Percentiles rank a stretch among this genome's conserved stretches.
phyloP scores from a whole-genome alignment of 1,140 invertebrate species.

The Apis laboriosa region DNA sequence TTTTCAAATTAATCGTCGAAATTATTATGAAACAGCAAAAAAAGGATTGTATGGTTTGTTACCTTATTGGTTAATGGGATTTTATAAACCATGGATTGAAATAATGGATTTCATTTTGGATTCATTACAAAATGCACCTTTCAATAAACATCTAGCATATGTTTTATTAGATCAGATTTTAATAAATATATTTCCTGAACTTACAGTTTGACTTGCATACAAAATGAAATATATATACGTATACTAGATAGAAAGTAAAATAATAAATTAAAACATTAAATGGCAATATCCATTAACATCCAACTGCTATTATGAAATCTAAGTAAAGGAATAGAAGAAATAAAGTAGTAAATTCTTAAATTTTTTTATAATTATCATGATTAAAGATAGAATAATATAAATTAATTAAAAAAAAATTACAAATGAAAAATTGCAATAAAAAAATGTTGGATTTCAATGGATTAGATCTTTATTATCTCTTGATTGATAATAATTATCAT shows the following conservation, averaged over 20 bases:
- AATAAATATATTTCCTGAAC: slow-evolving; percentile 80
- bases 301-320: no score
- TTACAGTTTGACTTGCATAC: slow-evolving; percentile 50
- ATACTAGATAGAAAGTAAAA: not conserved
- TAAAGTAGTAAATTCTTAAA: no score
- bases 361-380: no score
- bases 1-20: slow-evolving; percentile 43
- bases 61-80: slow-evolving; percentile 74
- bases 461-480: no score
- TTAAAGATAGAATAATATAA: no score
- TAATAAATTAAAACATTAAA: no score
- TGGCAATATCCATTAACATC: no score
- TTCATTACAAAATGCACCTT: slow-evolving; percentile 73
- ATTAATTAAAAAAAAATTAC: no score
- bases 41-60: slow-evolving; percentile 72
- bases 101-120: slow-evolving; percentile 74
- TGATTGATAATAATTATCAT: no score
- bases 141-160: slow-evolving; percentile 81
- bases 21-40: slow-evolving; percentile 71
- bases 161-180: slow-evolving; percentile 78
- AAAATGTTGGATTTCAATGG: no score
- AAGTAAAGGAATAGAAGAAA: no score
- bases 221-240: not conserved
- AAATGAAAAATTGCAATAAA: no score
- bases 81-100: slow-evolving; percentile 73